phyloP scores from a whole-genome alignment of 1,140 invertebrate genomes.

The Chelonus insularis region DNA sequence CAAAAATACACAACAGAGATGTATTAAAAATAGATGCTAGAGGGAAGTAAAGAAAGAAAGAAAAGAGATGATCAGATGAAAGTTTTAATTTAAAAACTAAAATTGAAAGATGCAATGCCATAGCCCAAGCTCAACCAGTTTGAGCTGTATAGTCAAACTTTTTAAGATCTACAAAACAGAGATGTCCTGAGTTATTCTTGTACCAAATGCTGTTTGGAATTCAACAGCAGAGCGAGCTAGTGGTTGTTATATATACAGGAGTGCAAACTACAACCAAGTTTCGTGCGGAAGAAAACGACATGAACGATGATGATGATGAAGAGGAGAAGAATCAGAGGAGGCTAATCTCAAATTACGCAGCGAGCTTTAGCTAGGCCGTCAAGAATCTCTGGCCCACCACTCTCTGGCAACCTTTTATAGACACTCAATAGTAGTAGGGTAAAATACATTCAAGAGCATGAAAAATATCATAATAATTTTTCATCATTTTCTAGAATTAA shows the following conservation, averaged over 20 bases:
- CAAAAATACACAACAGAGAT: no score
- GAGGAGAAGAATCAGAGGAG: slow-evolving; percentile 23
- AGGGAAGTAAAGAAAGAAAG: background rate
- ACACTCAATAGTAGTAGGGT: slow-evolving; percentile 32
- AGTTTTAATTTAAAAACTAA: background rate
- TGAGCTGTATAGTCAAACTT: background rate
- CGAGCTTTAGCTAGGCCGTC: slow-evolving; percentile 28
- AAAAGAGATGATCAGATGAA: background rate
- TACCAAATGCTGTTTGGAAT: slow-evolving; percentile 7
- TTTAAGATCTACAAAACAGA: slow-evolving; percentile 12
- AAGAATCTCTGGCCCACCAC: slow-evolving; percentile 34
- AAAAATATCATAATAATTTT: slow-evolving; percentile 25
- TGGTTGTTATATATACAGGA: background rate
- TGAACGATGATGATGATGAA: background rate
- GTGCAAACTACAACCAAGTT: background rate
- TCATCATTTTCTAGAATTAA: no score
- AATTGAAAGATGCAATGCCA: background rate
- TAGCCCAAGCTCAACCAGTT: background rate
- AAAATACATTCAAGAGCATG: slow-evolving; percentile 26
- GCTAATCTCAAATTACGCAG: slow-evolving; percentile 45
- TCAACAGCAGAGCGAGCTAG: slow-evolving; percentile 5
- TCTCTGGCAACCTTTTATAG: slow-evolving; percentile 43
- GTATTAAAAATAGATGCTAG: no score
- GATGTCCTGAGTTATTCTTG: slow-evolving; percentile 11
- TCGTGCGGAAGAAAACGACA: background rate